Percentiles rank a stretch among this genome's conserved stretches.
Conservation (phyloP, 2,113 vertebrate genomes). For the Eclectus roratus region DNA sequence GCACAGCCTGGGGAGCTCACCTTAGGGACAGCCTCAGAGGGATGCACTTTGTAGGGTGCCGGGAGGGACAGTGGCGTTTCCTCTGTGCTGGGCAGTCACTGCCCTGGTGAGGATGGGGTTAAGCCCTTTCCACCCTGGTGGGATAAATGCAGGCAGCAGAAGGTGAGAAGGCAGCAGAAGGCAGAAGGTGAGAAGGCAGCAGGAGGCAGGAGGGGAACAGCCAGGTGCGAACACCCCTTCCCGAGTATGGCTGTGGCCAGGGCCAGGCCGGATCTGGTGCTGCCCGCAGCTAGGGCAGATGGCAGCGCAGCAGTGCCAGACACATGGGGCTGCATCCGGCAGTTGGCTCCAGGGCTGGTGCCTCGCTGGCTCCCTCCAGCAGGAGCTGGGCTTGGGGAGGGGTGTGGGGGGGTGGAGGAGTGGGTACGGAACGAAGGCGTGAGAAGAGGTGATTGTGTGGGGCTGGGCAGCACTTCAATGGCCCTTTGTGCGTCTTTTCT, state of each 20-base stretch:
- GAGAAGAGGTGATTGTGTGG: conserved; percentile 52
- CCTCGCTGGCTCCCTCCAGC: not conserved
- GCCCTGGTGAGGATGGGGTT: not conserved
- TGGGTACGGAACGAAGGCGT: not conserved
- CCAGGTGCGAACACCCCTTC: conserved; percentile 21
- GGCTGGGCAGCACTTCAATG: not conserved
- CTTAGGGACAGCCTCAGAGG: not conserved
- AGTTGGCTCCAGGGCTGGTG: fast-evolving
- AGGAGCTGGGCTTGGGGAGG: not conserved
- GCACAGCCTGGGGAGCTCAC: not conserved
- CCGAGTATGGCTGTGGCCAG: not conserved
- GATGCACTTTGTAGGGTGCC: fast-evolving
- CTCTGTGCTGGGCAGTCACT: fast-evolving
- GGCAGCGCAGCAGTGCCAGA: not conserved
- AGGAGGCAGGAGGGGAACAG: not conserved
- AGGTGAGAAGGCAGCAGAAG: conserved; percentile 45
- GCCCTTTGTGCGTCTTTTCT: not conserved
- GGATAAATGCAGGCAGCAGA: conserved; percentile 17
- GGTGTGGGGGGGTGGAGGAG: too few species aligned
- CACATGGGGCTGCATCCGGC: fast-evolving
- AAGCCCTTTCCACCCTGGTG: not conserved
- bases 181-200: not conserved
- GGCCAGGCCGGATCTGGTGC: not conserved
- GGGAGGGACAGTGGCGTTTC: fast-evolving
- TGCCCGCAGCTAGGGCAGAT: conserved; percentile 41